phyloP scores from a whole-genome alignment of 2,888 invertebrate genomes.

The Cephus sareptanus region DNA sequence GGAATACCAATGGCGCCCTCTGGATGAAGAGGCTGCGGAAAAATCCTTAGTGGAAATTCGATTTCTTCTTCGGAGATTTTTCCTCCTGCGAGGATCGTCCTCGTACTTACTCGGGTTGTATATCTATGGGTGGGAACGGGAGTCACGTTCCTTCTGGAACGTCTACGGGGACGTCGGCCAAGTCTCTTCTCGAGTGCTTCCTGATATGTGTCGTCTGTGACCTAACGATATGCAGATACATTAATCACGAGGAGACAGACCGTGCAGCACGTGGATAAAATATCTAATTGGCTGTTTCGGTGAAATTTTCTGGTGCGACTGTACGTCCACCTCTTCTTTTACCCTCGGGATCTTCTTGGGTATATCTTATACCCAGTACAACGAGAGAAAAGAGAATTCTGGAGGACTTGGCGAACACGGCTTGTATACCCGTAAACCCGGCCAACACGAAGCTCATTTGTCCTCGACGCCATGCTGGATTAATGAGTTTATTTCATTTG shows the following conservation, averaged over 20 bases:
- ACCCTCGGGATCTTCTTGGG: not conserved
- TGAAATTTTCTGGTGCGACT: not conserved
- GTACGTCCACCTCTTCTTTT: not conserved
- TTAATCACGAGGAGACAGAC: constrained; percentile 14
- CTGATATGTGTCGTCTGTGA: not conserved
- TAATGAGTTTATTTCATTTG: constrained; percentile 39
- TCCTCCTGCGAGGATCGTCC: not conserved
- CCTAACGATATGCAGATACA: constrained; percentile 4
- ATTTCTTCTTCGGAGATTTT: not conserved
- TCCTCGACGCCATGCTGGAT: constrained; percentile 27
- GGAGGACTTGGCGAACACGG: not conserved
- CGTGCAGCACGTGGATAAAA: constrained; percentile 14
- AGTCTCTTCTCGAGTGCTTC: not conserved
- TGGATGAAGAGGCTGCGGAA: not conserved
- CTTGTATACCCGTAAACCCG: not conserved
- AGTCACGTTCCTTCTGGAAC: not conserved
- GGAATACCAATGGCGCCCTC: not conserved
- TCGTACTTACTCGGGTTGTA: not conserved
- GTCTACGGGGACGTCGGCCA: not conserved
- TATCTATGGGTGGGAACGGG: not conserved
- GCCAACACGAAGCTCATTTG: constrained; percentile 21
- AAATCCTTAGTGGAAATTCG: not conserved
- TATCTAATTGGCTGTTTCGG: constrained; percentile 1
- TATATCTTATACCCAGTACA: not conserved
- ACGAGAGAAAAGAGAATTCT: not conserved